A percentile compares a stretch with the other conserved stretches of the same genome.
phyloP scores from a whole-genome alignment of 92 coral and sea anemone species.

The Epizoanthus scotinus region DNA sequence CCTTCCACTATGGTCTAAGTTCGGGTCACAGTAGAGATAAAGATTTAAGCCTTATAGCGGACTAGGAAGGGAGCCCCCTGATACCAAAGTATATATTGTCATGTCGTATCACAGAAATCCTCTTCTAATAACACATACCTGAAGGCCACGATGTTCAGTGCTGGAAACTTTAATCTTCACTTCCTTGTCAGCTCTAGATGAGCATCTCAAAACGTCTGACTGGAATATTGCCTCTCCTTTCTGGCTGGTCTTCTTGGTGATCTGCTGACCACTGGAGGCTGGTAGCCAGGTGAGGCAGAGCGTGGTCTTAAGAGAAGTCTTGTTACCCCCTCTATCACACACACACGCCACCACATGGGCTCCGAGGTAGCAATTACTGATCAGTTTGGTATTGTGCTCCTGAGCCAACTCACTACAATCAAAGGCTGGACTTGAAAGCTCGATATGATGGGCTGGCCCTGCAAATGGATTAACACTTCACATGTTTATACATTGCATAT shows the following conservation, averaged over 20 bases:
- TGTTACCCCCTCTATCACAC: conserved; percentile 81
- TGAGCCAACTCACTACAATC: conserved; percentile 60
- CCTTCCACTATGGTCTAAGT: too few species aligned
- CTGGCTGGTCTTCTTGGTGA: conserved; percentile 59
- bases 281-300: conserved; percentile 72
- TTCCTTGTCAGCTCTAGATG: conserved; percentile 63
- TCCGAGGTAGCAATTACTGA: conserved; percentile 68
- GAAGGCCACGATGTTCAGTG: conserved; percentile 63
- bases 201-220: conserved; percentile 56
- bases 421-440: conserved; percentile 72
- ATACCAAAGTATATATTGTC: too few species aligned
- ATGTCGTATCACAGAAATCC: background rate
- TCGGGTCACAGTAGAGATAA: too few species aligned
- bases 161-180: conserved; percentile 66
- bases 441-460: conserved; percentile 88
- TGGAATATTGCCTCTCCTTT: conserved; percentile 71
- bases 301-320: conserved; percentile 74
- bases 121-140: conserved; percentile 30
- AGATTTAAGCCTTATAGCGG: too few species aligned
- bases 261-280: conserved; percentile 48
- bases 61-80: too few species aligned
- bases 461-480: background rate
- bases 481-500: too few species aligned
- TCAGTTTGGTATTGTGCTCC: conserved; percentile 55
- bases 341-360: conserved; percentile 64